A percentile compares a stretch with the other conserved stretches of the same genome.
Conservation (phyloP, 2,797 vertebrate genomes). For the Poliocrania exsul region DNA sequence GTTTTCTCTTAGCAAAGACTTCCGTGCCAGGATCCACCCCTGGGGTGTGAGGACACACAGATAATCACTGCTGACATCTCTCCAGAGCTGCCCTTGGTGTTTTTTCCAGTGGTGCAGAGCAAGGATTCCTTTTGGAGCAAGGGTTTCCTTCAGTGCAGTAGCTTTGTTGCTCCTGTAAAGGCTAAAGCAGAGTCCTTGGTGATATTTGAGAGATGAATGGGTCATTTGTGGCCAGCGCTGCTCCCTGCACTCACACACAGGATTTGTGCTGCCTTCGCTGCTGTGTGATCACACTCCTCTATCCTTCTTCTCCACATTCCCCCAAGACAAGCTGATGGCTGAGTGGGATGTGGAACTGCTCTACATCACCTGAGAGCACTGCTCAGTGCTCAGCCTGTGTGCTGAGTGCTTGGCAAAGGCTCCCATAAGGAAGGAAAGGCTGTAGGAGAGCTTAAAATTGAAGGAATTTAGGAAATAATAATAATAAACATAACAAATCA, state of each 20-base stretch:
- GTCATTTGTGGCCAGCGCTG: background rate
- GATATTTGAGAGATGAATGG: background rate
- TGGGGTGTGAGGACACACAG: background rate
- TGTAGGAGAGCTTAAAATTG: background rate
- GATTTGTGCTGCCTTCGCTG: background rate
- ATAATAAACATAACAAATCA: background rate
- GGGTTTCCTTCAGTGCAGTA: background rate
- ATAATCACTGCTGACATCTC: background rate
- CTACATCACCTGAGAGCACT: background rate
- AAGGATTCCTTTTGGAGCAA: background rate
- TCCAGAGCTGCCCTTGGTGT: background rate
- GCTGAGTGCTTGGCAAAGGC: background rate
- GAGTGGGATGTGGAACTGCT: background rate
- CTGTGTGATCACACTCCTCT: background rate
- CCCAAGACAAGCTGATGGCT: accelerated
- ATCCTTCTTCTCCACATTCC: background rate
- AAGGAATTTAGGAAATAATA: background rate
- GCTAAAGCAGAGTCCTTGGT: background rate
- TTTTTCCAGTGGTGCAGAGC: background rate
- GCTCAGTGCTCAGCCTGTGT: background rate
- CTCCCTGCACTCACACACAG: background rate
- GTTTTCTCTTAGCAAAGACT: background rate
- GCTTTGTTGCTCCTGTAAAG: background rate
- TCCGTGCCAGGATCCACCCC: background rate
- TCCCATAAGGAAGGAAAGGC: background rate